Base-by-base conservation (phyloP, 2,113 vertebrate genomes). In the Lepisosteus oculatus region DNA sequence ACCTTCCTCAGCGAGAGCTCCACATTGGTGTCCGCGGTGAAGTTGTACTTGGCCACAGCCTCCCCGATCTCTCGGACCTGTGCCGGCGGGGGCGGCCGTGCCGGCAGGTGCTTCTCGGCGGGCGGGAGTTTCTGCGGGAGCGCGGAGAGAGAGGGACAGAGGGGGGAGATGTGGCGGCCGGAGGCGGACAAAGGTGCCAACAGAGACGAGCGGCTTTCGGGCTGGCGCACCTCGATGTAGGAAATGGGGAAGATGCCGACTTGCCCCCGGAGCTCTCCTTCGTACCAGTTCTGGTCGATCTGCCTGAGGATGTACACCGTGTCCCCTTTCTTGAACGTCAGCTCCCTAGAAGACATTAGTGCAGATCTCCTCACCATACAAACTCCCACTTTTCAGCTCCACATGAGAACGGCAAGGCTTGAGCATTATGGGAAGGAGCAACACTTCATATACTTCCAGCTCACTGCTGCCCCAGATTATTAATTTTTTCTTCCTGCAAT, bases 281-380 rank as follows among this genome's bases (percentile, higher is more conserved):
- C 97, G 69, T 96, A 99, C 97, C 97, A 99, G 87, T 99, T 99
- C 79, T 92, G 95, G 91, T 99, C 97, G 70, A 99, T 96, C 89
- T 97, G 97, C 85, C 97, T 94, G 90, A 98, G 93, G 89, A 99
- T 96, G 86, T 96, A 97, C 76, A 99, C 91, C 1, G 95, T 93
- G 69, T 98, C 96, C 51, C 97, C 97, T 88, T 98, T 99, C 86
- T 97, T 97, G 89, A 99, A 98, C 3, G 95, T 95, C 84, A 99
- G 86, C 87, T 99, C 97, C 90, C 97, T 99, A 93, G 8, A 93
- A 93, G 74, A 88, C 65, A 87, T 66, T 65, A 41, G 11, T 29
- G 29, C 29, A 29, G 29, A 29, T 29, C 29, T 29, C 29, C 29
- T 29, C 29, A 29, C 29, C 29, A 29, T 29, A 29, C 2, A 29